A percentile compares a stretch with the other conserved stretches of the same genome.
Conservation (phyloP, 2,797 vertebrate species). For the Typhlichthys eigenmanni region DNA sequence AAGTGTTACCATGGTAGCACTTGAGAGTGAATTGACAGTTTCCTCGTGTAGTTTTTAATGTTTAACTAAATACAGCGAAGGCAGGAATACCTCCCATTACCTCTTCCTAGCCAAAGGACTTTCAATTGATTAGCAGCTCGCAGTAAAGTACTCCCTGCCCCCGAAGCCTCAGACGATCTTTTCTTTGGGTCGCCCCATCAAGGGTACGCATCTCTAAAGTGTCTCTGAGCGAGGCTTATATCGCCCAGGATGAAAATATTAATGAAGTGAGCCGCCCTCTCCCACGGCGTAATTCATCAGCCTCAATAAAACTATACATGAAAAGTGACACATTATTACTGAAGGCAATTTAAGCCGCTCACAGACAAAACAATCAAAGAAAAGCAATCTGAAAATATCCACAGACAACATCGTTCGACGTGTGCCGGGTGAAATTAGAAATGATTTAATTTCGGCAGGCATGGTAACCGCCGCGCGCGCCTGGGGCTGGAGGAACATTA, state of each 20-base stretch:
- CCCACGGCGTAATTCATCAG: slow-evolving; percentile 64
- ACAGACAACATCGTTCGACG: slow-evolving; percentile 61
- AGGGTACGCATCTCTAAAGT: slow-evolving; percentile 46
- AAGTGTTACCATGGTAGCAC: no score
- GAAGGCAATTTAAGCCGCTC: slow-evolving; percentile 57
- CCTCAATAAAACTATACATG: slow-evolving; percentile 66
- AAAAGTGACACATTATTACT: slow-evolving; percentile 72
- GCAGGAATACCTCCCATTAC: slow-evolving; percentile 37
- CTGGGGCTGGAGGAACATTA: slow-evolving; percentile 53
- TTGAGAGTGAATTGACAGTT: no score
- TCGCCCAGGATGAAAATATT: slow-evolving; percentile 45
- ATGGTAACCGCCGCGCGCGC: slow-evolving; percentile 54
- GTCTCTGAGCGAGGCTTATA: slow-evolving; percentile 38
- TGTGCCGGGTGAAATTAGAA: slow-evolving; percentile 69
- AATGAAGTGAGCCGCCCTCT: slow-evolving; percentile 65
- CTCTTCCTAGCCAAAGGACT: slow-evolving; percentile 37
- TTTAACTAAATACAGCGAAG: slow-evolving; percentile 6
- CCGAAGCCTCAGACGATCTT: slow-evolving; percentile 43
- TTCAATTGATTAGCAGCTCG: slow-evolving; percentile 64
- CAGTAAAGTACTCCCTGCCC: background rate
- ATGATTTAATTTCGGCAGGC: slow-evolving; percentile 65
- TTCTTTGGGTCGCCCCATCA: slow-evolving; percentile 57
- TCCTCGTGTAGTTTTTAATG: background rate
- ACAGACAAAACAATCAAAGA: slow-evolving; percentile 72
- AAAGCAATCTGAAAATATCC: slow-evolving; percentile 71